Evolutionary conservation across 2,797 vertebrate species (phyloP).

Genomic region (Rhyacichthys aspro): DNA sequence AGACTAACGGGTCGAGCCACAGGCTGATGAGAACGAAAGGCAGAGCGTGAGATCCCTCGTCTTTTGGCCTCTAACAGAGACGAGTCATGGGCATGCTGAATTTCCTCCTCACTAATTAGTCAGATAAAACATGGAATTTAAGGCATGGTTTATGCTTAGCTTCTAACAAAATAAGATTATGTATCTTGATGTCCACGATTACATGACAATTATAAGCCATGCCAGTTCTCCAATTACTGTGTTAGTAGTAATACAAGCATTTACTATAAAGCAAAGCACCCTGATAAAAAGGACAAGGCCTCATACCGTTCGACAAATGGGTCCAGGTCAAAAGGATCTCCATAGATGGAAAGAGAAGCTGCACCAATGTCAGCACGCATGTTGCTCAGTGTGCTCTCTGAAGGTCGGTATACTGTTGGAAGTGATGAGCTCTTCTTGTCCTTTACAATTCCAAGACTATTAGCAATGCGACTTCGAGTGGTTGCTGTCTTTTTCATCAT

Average conservation of each 20-base stretch:
- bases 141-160: background rate
- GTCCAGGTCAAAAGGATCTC: constrained; percentile 92
- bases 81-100: constrained; percentile 70
- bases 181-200: too few relatives aligned
- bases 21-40: constrained; percentile 93
- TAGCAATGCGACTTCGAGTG: constrained; percentile 87
- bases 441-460: constrained; percentile 84
- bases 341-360: constrained; percentile 92
- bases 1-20: constrained; percentile 92
- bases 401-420: constrained; percentile 85
- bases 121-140: constrained; percentile 2
- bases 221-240: too few relatives aligned
- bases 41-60: constrained; percentile 90
- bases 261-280: background rate
- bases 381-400: constrained; percentile 85
- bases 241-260: background rate
- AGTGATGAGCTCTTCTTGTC: constrained; percentile 78
- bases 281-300: background rate
- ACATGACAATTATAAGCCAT: too few relatives aligned
- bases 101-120: constrained; percentile 75
- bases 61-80: constrained; percentile 89
- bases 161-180: too few relatives aligned
- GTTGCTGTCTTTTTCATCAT: constrained; percentile 75
- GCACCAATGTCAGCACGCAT: constrained; percentile 95
- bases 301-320: constrained; percentile 82